Percentiles rank a stretch among this genome's conserved stretches.
phyloP scores from a whole-genome alignment of 2,797 vertebrate genomes.

The Sebastolobus altivelis region DNA sequence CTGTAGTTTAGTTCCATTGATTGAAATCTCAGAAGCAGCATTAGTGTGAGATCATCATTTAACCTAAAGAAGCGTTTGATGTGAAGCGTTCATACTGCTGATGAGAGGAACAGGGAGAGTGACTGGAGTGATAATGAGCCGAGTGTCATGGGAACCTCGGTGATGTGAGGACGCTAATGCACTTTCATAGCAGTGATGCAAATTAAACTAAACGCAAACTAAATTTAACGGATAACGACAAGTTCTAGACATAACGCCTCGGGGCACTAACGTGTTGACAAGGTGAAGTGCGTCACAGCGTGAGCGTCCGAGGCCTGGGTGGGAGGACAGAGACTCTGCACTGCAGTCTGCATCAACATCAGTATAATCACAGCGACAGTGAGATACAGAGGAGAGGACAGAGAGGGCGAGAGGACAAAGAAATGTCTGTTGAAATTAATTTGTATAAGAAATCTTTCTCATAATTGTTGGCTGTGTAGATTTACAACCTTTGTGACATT shows the following conservation, averaged over 20 bases:
- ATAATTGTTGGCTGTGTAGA: background rate
- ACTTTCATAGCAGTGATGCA: background rate
- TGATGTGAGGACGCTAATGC: background rate
- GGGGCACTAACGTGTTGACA: background rate
- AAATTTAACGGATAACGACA: background rate
- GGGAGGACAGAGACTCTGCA: slow-evolving; percentile 36
- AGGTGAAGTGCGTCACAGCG: slow-evolving; percentile 38
- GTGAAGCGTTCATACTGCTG: background rate
- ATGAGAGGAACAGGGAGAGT: background rate
- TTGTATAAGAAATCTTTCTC: background rate
- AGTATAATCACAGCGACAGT: background rate
- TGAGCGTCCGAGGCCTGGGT: background rate
- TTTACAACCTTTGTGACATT: background rate
- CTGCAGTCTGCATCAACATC: slow-evolving; percentile 34
- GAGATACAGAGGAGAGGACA: background rate
- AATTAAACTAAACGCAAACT: background rate
- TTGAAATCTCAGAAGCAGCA: background rate
- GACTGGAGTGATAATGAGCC: background rate
- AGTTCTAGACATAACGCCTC: background rate
- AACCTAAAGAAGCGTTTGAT: background rate
- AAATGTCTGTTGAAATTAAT: background rate
- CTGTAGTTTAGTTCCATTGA: background rate
- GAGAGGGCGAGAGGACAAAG: background rate
- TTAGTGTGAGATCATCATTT: background rate
- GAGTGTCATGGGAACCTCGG: background rate